These are phyloP conservation scores for Molothrus ater DNA, from an alignment of 2,797 vertebrate genomes.

Conservation along the genomic window DNA sequence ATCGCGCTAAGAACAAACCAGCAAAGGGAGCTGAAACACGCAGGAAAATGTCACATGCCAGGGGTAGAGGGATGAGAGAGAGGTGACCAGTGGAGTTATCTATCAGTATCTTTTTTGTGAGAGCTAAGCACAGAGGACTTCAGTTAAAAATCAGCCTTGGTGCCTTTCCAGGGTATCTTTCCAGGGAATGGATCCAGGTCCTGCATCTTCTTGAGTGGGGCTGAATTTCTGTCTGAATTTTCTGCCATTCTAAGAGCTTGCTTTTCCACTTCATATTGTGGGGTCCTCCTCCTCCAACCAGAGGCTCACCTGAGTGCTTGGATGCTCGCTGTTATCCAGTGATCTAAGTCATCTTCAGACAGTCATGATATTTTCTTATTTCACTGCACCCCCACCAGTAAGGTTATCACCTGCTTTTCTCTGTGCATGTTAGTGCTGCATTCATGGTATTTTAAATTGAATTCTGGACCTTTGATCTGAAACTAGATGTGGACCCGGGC, in stretches of 20 bases:
- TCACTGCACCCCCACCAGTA: not conserved
- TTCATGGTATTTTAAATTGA: slow-evolving; percentile 2
- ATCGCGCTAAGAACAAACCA: not conserved
- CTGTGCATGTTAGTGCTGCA: not conserved
- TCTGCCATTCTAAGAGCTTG: not conserved
- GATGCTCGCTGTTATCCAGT: not conserved
- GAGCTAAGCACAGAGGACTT: not conserved
- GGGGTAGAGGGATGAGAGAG: not conserved
- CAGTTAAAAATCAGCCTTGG: not conserved
- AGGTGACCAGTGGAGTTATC: not conserved
- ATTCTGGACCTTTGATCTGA: slow-evolving; percentile 22
- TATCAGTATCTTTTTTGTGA: not conserved
- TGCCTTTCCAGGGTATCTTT: not conserved
- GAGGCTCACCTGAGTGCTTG: not conserved
- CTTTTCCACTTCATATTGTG: not conserved
- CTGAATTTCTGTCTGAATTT: not conserved
- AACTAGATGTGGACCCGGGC: not conserved
- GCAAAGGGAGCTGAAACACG: not conserved
- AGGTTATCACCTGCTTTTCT: not conserved
- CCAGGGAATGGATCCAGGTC: not conserved
- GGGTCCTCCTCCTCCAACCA: rapidly evolving
- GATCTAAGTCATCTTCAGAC: not conserved
- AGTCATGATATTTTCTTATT: not conserved
- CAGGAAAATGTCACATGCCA: not conserved
- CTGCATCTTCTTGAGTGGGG: not conserved